Percentiles rank a stretch among this genome's conserved stretches.
These are phyloP conservation scores for Hystrix cristata DNA, from an alignment of 2,113 vertebrate genomes.

Conservation along the genomic window DNA sequence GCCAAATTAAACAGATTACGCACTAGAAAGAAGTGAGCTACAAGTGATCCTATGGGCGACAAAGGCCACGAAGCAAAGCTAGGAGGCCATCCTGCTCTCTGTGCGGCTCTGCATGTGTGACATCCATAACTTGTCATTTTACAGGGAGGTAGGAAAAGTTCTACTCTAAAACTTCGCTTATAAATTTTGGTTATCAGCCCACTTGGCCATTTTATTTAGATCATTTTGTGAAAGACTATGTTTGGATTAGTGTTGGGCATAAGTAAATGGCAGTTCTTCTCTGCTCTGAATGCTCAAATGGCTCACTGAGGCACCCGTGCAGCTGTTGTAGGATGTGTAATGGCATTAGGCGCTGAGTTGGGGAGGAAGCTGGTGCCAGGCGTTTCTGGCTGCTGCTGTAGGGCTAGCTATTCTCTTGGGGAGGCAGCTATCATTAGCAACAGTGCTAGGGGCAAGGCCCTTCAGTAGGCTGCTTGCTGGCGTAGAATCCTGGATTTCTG, in stretches of 20 bases:
- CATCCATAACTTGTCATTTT: not conserved
- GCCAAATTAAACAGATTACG: not conserved
- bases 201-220: constrained; percentile 81
- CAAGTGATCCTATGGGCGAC: not conserved
- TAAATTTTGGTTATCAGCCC: constrained; percentile 64
- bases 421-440: constrained; percentile 63
- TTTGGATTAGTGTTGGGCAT: constrained; percentile 82
- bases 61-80: not conserved
- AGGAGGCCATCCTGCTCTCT: not conserved
- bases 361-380: constrained; percentile 70
- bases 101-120: not conserved
- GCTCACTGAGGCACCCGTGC: constrained; percentile 83
- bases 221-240: constrained; percentile 81
- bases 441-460: constrained; percentile 29
- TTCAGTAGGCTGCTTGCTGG: not conserved
- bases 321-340: constrained; percentile 85
- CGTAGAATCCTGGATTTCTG: constrained; percentile 56
- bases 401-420: constrained; percentile 37
- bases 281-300: constrained; percentile 74
- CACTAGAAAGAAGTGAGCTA: not conserved
- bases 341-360: constrained; percentile 79
- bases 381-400: constrained; percentile 63
- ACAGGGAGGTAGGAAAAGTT: not conserved
- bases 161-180: constrained; percentile 59
- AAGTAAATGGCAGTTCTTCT: constrained; percentile 83